Evolutionary conservation across 2,113 vertebrate species (phyloP), one percentile per base, ranked within the genome.

Genomic region (Pica pica): DNA sequence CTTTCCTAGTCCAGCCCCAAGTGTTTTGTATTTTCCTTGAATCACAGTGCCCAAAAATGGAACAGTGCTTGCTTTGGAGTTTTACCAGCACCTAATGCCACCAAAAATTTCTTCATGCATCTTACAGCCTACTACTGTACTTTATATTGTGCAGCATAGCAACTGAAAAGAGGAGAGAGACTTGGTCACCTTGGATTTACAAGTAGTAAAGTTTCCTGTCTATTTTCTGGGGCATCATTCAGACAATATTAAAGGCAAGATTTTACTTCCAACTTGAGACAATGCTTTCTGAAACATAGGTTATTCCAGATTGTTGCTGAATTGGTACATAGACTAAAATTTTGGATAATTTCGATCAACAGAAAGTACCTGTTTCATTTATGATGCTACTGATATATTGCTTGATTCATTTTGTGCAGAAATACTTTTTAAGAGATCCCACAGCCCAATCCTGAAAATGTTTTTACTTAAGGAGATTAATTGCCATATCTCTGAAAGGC

Each of bases 1-100:
- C 6, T 28, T 19, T 64, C 7, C 15, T 15, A 3, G 3, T 6
- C 1, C 0, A 4, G 23, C 64, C 11, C n/a, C 28, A 79, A 3
- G 4, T 82, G 10, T 11, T 79, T 44, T 44, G 22, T 33, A 1
- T 50, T 84, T 87, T 78, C 49, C 30, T 56, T 71, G 21, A 63
- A 49, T 71, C 7, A 28, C 0, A 0, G 12, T 71, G 28, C 49
- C 30, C 26, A 6, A 28, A 87, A 85, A 2, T 11, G 13, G 6
- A 55, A 42, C 4, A 23, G 10, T 71, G 8, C 6, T 70, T 83
- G 14, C 18, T 91, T 74, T 75, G 65, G 68, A 70, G 23, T 3
- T 89, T 63, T 67, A 50, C 9, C 46, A 75, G 39, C 11, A 64
- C 12, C 6, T 41, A 71, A 30, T 59, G 26, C 10, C 44, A 50